These are phyloP conservation scores for Triops cancriformis DNA, from an alignment of 1,140 invertebrate species.

Conservation along the genomic window DNA sequence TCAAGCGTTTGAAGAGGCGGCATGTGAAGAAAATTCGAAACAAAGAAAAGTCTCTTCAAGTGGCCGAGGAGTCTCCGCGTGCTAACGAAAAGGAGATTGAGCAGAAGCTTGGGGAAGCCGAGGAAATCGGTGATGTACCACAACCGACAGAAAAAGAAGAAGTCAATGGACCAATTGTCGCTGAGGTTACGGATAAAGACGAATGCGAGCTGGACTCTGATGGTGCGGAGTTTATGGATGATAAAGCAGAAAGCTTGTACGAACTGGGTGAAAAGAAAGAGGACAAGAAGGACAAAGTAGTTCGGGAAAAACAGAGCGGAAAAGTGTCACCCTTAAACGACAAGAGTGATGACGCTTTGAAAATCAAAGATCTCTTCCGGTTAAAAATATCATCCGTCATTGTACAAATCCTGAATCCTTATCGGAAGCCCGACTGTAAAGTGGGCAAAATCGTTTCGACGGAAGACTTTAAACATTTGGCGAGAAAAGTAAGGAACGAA, in stretches of 20 bases:
- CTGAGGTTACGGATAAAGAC: neutral
- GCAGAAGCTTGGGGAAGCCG: neutral
- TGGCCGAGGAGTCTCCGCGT: neutral
- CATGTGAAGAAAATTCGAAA: neutral
- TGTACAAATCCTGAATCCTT: constrained; percentile 82
- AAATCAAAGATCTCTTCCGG: constrained; percentile 80
- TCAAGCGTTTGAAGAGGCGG: neutral
- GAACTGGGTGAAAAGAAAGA: constrained; percentile 52
- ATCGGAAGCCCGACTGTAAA: constrained; percentile 72
- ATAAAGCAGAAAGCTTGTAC: constrained; percentile 18
- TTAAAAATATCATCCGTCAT: constrained; percentile 81
- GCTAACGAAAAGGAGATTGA: neutral
- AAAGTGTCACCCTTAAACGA: constrained; percentile 14
- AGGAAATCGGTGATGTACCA: neutral
- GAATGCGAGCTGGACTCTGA: neutral
- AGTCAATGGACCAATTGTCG: neutral
- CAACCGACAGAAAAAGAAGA: neutral
- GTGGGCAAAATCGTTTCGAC: constrained; percentile 75
- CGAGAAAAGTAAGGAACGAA: constrained; percentile 68
- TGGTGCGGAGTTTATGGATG: neutral
- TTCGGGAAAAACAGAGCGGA: constrained; percentile 35
- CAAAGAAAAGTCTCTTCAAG: neutral
- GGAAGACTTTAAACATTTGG: constrained; percentile 92
- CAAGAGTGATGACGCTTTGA: constrained; percentile 31
- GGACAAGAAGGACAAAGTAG: constrained; percentile 39